Base-by-base conservation (phyloP, 2,797 vertebrate species). In the Myotis planiceps region DNA sequence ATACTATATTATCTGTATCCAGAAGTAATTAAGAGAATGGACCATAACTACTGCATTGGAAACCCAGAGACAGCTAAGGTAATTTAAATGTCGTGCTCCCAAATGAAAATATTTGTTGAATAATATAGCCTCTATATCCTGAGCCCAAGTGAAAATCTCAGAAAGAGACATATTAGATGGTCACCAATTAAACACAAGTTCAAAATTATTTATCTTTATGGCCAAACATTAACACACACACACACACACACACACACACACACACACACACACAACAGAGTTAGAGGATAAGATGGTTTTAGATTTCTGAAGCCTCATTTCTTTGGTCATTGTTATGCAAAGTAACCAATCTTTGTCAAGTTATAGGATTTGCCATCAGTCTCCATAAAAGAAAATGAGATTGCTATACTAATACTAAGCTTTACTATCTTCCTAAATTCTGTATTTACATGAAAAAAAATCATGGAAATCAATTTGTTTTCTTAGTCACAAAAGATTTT, bases 351-450 rank as follows among this genome's bases (percentile, higher is more conserved):
- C 6, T 63, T 89, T 25, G 69, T 68, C 49, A 74, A 69, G 12
- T 69, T 45, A 16, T 5, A 78, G 4, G 4, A 53, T 82, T 71
- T 86, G 76, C 12, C 60, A 29, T 15, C 25, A 14, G 45, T 32
- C n/a, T 86, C 75, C 32, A 0, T 58, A 86, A 66, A 78, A 96
- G 27, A 75, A 92, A 89, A 65, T 85, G 60, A 27, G 18, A 86
- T 76, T 81, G 19, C 10, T 82, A 4, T 45, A n/a, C 34, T 92
- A 89, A 75, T 39, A 7, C 4, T 92, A 66, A 86, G 5, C 1
- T 86, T 82, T 66, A 63, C 18, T 51, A 2, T 65, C 14, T 74
- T 89, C 45, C 34, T 94, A 49, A 87, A 60, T 53, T 94, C 4
- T 58, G 7, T 9, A 63, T 37, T 66, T 8, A 79, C 3, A 53